A percentile compares a stretch with the other conserved stretches of the same genome.
phyloP scores from a whole-genome alignment of 2,113 vertebrate genomes.

The Tupaia chinensis region DNA sequence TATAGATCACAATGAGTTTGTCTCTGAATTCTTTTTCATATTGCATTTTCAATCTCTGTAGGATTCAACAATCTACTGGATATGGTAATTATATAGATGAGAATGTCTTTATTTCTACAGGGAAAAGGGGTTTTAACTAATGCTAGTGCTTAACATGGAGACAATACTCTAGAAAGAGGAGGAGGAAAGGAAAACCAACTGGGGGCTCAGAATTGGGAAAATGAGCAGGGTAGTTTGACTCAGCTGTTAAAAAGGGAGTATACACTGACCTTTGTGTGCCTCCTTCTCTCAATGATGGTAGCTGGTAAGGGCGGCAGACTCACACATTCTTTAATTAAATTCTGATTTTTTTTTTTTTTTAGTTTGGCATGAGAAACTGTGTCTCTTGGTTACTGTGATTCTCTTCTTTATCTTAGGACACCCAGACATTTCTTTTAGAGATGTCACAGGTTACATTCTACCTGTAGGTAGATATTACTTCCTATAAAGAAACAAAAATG shows the following conservation, averaged over 20 bases:
- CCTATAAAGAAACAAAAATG: background rate
- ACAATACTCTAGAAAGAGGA: background rate
- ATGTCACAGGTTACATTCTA: background rate
- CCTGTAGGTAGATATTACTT: background rate
- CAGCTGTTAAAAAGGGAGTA: background rate
- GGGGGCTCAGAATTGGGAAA: background rate
- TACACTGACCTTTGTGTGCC: too few species aligned
- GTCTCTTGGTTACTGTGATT: background rate
- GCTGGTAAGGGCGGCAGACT: background rate
- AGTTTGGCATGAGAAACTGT: background rate
- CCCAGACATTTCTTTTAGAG: conserved; percentile 1
- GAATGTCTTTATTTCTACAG: background rate
- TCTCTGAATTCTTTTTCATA: background rate
- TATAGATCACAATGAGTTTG: background rate
- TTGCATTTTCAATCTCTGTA: background rate
- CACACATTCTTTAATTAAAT: background rate
- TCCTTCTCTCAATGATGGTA: background rate
- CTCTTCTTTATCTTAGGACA: background rate
- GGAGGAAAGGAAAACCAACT: background rate
- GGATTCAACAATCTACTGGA: background rate
- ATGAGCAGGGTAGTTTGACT: background rate
- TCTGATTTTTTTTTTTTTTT: background rate
- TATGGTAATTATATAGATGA: background rate
- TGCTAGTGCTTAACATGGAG: background rate
- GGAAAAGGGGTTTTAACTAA: background rate